These are phyloP conservation scores for Leiothrix lutea DNA, from an alignment of 2,113 vertebrate species.

Conservation along the genomic window DNA sequence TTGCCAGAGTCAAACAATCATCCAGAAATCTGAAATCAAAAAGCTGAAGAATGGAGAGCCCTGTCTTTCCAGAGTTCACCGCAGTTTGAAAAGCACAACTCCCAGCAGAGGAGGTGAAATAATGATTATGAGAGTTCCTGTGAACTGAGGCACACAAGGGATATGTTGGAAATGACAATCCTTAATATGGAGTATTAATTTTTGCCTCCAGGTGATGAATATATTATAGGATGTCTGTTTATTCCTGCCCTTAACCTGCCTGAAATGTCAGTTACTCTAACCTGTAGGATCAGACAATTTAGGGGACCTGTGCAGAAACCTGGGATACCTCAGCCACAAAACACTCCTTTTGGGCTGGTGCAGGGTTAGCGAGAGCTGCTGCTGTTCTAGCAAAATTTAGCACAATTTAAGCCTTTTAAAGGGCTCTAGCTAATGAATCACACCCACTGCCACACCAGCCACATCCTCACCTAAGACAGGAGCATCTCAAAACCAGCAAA, in stretches of 20 bases:
- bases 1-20: slow-evolving; percentile 67
- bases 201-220: not conserved
- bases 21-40: slow-evolving; percentile 65
- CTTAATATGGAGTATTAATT: not conserved
- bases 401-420: not conserved
- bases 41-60: slow-evolving; percentile 54
- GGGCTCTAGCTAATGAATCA: not conserved
- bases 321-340: not conserved
- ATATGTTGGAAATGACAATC: not conserved
- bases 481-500: not conserved
- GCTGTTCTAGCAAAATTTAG: not conserved
- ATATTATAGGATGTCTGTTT: not conserved
- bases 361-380: not conserved
- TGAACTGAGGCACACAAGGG: not conserved
- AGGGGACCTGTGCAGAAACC: fast-evolving
- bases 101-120: slow-evolving; percentile 17
- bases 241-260: not conserved
- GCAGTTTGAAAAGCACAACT: slow-evolving; percentile 40
- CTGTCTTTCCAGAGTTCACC: slow-evolving; percentile 28
- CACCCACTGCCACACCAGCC: not conserved
- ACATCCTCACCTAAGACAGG: not conserved
- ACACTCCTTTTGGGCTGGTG: not conserved
- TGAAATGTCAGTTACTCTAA: not conserved
- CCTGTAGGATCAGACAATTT: not conserved
- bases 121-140: slow-evolving; percentile 19